Evolutionary conservation across 2,113 vertebrate species (phyloP).

Genomic region (Siniperca chuatsi): DNA sequence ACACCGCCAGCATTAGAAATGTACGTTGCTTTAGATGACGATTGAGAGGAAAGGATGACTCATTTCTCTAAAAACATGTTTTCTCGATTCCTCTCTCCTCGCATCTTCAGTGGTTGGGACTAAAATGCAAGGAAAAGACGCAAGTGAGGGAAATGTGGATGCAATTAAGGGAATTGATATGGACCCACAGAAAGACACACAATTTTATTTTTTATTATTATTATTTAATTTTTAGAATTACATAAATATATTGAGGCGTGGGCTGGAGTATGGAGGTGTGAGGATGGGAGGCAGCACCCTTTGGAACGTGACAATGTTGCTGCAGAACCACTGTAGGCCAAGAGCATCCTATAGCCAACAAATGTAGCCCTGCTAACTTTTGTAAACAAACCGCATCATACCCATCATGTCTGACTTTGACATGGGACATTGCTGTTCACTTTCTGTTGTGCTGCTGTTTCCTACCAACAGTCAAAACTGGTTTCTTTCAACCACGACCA

Average conservation of each 20-base stretch:
- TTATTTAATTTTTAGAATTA: too few species aligned
- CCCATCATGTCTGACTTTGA: background rate
- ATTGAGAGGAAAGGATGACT: too few species aligned
- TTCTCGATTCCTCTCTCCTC: background rate
- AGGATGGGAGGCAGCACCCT: background rate
- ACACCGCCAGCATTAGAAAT: too few species aligned
- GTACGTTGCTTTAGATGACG: too few species aligned
- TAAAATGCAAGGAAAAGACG: background rate
- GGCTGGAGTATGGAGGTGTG: background rate
- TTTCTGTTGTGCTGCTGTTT: background rate
- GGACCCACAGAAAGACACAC: background rate
- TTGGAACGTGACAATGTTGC: background rate
- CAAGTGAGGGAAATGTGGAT: too few species aligned
- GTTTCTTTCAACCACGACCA: background rate
- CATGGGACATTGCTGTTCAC: background rate
- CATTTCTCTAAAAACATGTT: background rate
- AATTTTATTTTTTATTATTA: too few species aligned
- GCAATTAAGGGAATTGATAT: background rate
- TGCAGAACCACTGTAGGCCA: background rate
- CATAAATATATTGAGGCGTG: background rate
- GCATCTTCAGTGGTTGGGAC: background rate
- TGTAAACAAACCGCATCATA: background rate
- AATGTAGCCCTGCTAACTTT: background rate
- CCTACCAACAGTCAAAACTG: too few species aligned
- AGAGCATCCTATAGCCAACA: background rate